phyloP scores from a whole-genome alignment of 1,140 invertebrate genomes.

The Elymnias hypermnestra region DNA sequence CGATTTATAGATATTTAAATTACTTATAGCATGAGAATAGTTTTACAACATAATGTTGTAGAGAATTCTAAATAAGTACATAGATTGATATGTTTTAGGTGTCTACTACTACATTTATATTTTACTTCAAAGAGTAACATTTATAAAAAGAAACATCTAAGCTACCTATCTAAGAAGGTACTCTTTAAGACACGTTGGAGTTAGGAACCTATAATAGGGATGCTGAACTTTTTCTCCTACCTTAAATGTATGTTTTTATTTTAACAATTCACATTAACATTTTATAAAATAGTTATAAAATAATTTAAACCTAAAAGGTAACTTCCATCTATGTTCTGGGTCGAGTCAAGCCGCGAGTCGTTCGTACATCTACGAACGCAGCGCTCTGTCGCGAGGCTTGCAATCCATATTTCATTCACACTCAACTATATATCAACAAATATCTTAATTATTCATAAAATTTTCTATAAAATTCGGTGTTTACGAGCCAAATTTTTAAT shows the following conservation, averaged over 20 bases:
- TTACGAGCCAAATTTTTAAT: conserved; percentile 64
- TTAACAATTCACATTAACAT: conserved; percentile 63
- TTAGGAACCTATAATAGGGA: conserved; percentile 43
- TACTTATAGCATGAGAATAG: neutral
- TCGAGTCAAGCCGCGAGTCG: conserved; percentile 6
- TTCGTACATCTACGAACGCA: conserved; percentile 6
- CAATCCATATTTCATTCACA: conserved; percentile 18
- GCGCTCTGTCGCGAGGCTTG: neutral
- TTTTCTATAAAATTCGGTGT: conserved; percentile 57
- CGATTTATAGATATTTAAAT: neutral
- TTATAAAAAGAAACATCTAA: conserved; percentile 35
- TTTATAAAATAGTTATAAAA: conserved; percentile 66
- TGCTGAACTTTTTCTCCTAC: conserved; percentile 71
- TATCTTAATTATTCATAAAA: conserved; percentile 52
- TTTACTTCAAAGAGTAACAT: conserved; percentile 17
- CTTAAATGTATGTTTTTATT: conserved; percentile 47
- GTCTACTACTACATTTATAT: conserved; percentile 16
- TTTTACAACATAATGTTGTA: neutral
- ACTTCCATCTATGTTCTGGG: conserved; percentile 50
- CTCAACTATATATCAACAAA: conserved; percentile 45
- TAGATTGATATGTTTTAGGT: conserved; percentile 54
- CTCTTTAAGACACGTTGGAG: conserved; percentile 68
- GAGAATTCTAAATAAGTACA: conserved; percentile 17
- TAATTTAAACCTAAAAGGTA: conserved; percentile 73
- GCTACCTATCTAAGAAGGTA: conserved; percentile 67